Base-by-base conservation (phyloP, 2,113 vertebrate species). In the Colinus virginianus region DNA sequence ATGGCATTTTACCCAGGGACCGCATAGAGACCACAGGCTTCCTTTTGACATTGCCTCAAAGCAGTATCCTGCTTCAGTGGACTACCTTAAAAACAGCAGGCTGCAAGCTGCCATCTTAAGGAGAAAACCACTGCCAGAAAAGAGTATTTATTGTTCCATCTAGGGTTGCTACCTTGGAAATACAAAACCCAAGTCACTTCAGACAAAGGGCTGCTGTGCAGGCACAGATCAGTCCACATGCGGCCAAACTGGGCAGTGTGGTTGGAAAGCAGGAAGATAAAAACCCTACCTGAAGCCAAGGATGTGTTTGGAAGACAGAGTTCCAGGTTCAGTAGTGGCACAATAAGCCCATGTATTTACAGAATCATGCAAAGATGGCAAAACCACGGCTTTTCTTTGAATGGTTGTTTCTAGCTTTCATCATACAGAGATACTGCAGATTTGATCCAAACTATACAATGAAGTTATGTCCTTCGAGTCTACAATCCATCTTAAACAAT, bases 111-210 rank as follows among this genome's bases (percentile, higher is more conserved):
- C 86, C 69, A 94, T 96, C 96, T 95, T 92, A 92, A 96, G 86
- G 92, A 96, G 85, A 90, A 90, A 90, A 90, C 22, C 1, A 0
- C 21, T 91, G 83, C 85, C 95, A 96, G 64, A 80, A 78, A 86
- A 93, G 72, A 78, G 77, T 91, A 91, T 96, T 94, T 96, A 91
- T 96, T 95, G 83, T 87, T 95, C 77, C 79, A 45, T 86, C 88
- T 93, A 91, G 95, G 90, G 69, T 51, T 91, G 88, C 93, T 93
- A 80, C 92, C 88, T 94, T 93, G 92, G 90, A 95, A 94, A 91
- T 96, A 86, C 83, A 95, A 94, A 95, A 48, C 85, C 77, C 72
- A 94, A 96, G 95, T 94, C 92, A 81, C 85, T 91, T 90, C 88
- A 94, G 64, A 91, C 93, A 96, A 94, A 96, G 56, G 56, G 83